A percentile compares a stretch with the other conserved stretches of the same genome.
phyloP scores from a whole-genome alignment of 1,140 invertebrate genomes.

The Drosophila fuyamai region DNA sequence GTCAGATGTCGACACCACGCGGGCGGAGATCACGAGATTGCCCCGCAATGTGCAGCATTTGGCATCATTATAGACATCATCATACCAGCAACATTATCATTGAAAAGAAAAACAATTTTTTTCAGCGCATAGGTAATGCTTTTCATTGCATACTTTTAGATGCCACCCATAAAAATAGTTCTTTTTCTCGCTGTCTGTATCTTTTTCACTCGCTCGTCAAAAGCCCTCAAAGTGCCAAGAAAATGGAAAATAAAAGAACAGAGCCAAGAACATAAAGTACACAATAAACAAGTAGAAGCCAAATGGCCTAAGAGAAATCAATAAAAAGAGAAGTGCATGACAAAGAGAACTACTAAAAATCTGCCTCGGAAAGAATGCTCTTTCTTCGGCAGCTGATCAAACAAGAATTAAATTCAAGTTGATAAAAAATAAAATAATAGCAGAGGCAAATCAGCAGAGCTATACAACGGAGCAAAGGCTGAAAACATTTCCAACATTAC shows the following conservation, averaged over 20 bases:
- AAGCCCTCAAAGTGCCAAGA: constrained; percentile 26
- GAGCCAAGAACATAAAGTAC: not conserved
- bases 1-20: constrained; percentile 52
- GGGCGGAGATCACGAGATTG: constrained; percentile 74
- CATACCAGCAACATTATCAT: constrained; percentile 15
- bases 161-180: not conserved
- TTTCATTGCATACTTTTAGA: constrained; percentile 69
- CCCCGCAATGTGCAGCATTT: constrained; percentile 39
- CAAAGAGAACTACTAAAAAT: not conserved
- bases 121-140: not conserved
- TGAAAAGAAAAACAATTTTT: too few species aligned
- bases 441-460: constrained; percentile 8
- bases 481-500: not conserved
- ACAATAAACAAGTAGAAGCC: constrained; percentile 5
- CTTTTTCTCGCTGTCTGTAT: not conserved
- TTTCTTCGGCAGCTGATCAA: constrained; percentile 23
- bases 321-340: constrained; percentile 4
- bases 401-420: constrained; percentile 13
- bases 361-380: not conserved
- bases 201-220: not conserved
- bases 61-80: constrained; percentile 32
- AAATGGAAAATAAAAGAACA: not conserved
- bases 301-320: constrained; percentile 22
- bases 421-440: constrained; percentile 24
- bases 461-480: constrained; percentile 28